These are phyloP conservation scores for Oryzias sinensis DNA, from an alignment of 2,797 vertebrate species.

Conservation along the genomic window DNA sequence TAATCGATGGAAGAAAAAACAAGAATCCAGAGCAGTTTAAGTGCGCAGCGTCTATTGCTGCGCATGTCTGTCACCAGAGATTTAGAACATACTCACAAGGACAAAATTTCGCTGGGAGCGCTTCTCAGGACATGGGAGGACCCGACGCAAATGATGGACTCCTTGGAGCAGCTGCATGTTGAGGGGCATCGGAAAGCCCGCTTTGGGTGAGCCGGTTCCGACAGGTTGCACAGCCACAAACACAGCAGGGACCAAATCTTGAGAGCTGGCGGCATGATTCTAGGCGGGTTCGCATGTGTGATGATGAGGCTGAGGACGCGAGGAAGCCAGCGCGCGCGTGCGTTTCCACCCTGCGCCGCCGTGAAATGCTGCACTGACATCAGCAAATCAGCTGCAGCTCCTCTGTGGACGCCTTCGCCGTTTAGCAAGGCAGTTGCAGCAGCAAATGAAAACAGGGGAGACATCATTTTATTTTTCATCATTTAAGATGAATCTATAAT, in stretches of 20 bases:
- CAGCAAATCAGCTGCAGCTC: constrained; percentile 84
- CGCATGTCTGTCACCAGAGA: too few relatives aligned
- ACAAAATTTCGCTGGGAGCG: constrained; percentile 86
- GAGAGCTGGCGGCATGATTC: constrained; percentile 73
- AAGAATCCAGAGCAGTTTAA: neutral
- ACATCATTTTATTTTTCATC: too few relatives aligned
- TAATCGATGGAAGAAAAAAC: neutral
- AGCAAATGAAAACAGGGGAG: too few relatives aligned
- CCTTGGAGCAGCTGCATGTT: constrained; percentile 93
- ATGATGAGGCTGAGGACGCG: constrained; percentile 34
- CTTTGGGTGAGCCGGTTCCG: constrained; percentile 71
- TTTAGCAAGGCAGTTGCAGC: constrained; percentile 61
- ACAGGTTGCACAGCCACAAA: constrained; percentile 72
- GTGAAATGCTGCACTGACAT: constrained; percentile 87
- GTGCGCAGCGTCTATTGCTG: too few relatives aligned
- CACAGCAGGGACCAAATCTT: constrained; percentile 67
- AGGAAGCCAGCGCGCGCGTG: constrained; percentile 57
- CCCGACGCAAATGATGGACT: constrained; percentile 94
- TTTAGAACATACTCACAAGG: constrained; percentile 82
- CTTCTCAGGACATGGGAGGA: constrained; percentile 83
- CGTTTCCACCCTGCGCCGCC: constrained; percentile 76
- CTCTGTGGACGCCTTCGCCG: constrained; percentile 74
- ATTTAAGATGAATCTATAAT: too few relatives aligned
- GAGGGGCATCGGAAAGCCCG: constrained; percentile 83
- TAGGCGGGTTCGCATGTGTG: constrained; percentile 68